Evolutionary conservation across 2,113 vertebrate species (phyloP), one percentile per base, ranked within the genome.

Genomic region (Takifugu bimaculatus): DNA sequence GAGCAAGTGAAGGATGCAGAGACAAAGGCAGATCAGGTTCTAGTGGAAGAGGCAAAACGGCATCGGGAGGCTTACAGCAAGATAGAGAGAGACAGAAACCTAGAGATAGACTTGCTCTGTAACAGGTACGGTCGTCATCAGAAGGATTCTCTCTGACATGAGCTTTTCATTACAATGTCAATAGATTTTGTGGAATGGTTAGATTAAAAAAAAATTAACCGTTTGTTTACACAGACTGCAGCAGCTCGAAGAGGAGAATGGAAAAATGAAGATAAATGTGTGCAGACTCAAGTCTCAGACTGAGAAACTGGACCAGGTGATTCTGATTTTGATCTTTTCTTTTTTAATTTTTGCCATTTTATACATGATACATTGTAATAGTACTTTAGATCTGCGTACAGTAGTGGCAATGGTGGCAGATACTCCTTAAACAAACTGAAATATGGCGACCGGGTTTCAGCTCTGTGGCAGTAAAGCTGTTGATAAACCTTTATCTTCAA

Each of bases 1-100:
- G 97, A 99, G 82, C 93, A 98, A 77, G 78, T 98, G 86, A 98
- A 94, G 83, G 97, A 99, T 55, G 93, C 95, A 59, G 96, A 98
- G 87, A 83, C 91, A 1, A 90, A 84, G n/a, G 93, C 94, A 0
- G 91, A 94, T 71, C 94, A 98, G 88, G 87, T 79, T 1, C 82
- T 97, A 70, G 92, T 95, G 68, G 94, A 97, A 28, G 93, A 97
- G 75, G 82, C 87, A n/a, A 93, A 92, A 79, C 90, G 94, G 48
- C 95, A 99, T 52, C 80, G 93, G 0, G 94, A 98, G 69, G 86
- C 87, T 47, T 96, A 92, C 77, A 88, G 68, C 83, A 96, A 94
- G 78, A 92, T 96, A 75, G 93, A 96, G 81, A 88, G 93, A 65
- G 96, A 98, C 62, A 92, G 93, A 55, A 87, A 88, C 84, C 85